A percentile compares a stretch with the other conserved stretches of the same genome.
phyloP scores from a whole-genome alignment of 2,888 invertebrate genomes.

The Cheilosia soror region DNA sequence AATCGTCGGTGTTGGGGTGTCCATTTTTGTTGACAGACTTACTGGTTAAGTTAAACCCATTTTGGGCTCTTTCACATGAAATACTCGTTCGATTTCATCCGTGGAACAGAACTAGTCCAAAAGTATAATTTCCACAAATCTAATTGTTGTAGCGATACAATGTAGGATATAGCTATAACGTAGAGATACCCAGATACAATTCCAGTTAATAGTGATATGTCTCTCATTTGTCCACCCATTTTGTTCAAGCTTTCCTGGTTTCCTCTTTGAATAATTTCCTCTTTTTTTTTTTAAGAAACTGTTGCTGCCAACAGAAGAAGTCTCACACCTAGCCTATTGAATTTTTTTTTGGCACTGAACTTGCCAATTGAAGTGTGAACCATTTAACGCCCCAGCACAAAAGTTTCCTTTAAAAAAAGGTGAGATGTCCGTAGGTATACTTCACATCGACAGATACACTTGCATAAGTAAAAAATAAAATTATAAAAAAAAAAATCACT shows the following conservation, averaged over 20 bases:
- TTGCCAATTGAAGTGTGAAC: slow-evolving; percentile 55
- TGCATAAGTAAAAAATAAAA: background rate
- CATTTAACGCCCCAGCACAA: slow-evolving; percentile 24
- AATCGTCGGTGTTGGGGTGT: too few species aligned
- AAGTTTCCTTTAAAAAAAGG: background rate
- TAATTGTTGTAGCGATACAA: too few species aligned
- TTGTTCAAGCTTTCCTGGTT: background rate
- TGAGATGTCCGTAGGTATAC: background rate
- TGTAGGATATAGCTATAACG: too few species aligned
- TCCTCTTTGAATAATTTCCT: too few species aligned
- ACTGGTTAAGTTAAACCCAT: too few species aligned
- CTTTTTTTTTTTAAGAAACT: background rate
- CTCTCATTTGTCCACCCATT: slow-evolving; percentile 17
- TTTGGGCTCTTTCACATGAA: too few species aligned
- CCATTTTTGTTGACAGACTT: too few species aligned
- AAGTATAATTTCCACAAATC: too few species aligned
- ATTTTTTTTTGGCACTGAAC: slow-evolving; percentile 44
- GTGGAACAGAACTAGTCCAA: too few species aligned
- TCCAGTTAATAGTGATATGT: background rate
- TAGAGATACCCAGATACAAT: too few species aligned
- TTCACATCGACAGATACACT: background rate
- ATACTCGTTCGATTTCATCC: too few species aligned
- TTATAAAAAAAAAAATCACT: background rate
- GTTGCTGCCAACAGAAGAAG: slow-evolving; percentile 24
- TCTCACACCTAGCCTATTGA: slow-evolving; percentile 17